Percentiles rank a stretch among this genome's conserved stretches.
These are phyloP conservation scores for Xenentodon cancila DNA, from an alignment of 2,797 vertebrate genomes.

Conservation along the genomic window DNA sequence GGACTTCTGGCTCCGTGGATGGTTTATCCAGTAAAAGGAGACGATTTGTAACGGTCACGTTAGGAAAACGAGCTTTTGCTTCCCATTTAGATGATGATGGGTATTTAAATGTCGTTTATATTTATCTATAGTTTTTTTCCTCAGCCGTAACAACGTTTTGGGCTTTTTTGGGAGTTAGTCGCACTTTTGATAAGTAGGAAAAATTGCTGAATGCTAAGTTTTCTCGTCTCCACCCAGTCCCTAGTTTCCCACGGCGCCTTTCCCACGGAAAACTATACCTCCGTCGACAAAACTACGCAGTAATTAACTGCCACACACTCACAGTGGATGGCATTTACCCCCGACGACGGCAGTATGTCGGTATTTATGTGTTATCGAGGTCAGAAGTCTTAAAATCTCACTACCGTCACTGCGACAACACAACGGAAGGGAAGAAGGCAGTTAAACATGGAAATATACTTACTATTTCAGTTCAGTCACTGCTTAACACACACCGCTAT, in stretches of 20 bases:
- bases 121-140: too few relatives aligned
- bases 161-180: too few relatives aligned
- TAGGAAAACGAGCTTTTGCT: too few relatives aligned
- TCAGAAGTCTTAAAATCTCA: not conserved
- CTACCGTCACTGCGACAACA: not conserved
- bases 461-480: constrained; percentile 26
- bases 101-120: too few relatives aligned
- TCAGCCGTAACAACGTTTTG: too few relatives aligned
- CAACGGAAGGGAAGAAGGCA: not conserved
- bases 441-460: constrained; percentile 27
- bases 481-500: not conserved
- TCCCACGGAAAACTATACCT: not conserved
- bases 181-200: not conserved
- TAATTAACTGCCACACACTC: not conserved
- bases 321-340: too few relatives aligned
- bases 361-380: not conserved
- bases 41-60: too few relatives aligned
- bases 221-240: constrained; percentile 55
- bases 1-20: too few relatives aligned
- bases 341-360: accelerated
- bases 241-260: constrained; percentile 6
- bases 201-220: constrained; percentile 16
- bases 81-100: too few relatives aligned
- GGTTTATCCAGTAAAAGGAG: too few relatives aligned
- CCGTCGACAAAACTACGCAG: not conserved